Percentiles rank a stretch among this genome's conserved stretches.
phyloP scores from a whole-genome alignment of 92 coral and sea anemone species.

The Phenganax marumi region DNA sequence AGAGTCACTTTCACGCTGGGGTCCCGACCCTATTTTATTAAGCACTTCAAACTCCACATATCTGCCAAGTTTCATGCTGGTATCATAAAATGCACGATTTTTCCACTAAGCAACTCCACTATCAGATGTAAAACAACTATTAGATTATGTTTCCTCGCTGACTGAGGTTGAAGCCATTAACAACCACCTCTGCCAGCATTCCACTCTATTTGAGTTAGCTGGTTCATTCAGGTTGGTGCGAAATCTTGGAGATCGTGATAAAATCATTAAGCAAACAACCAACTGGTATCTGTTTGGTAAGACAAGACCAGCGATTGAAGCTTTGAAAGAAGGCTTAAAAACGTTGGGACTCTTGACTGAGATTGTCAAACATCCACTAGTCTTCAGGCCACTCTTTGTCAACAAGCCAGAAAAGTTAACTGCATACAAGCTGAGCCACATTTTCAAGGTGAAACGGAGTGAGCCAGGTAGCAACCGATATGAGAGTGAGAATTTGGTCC shows the following conservation, averaged over 20 bases:
- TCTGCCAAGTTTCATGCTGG: too few relatives aligned
- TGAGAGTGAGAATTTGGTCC: neutral
- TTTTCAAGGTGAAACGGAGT: neutral
- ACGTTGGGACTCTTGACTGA: conserved; percentile 39
- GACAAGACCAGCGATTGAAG: conserved; percentile 46
- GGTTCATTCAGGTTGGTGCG: conserved; percentile 1
- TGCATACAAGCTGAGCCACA: neutral
- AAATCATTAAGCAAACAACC: conserved; percentile 27
- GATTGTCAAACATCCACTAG: conserved; percentile 11
- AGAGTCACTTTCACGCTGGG: too few relatives aligned
- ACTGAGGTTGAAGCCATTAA: neutral
- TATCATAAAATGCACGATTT: too few relatives aligned
- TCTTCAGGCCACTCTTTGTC: neutral
- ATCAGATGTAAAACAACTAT: too few relatives aligned
- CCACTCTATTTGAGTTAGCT: conserved; percentile 4
- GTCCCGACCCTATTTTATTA: too few relatives aligned
- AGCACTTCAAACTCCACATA: too few relatives aligned
- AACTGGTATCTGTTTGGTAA: conserved; percentile 43
- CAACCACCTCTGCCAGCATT: conserved; percentile 5
- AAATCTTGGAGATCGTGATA: conserved; percentile 31
- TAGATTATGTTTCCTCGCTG: too few relatives aligned
- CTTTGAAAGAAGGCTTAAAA: conserved; percentile 41
- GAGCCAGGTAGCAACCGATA: neutral
- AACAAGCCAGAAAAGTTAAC: neutral
- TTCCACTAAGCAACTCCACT: too few relatives aligned